These are phyloP conservation scores for Acanthurus tractus DNA, from an alignment of 2,797 vertebrate genomes.

Conservation along the genomic window DNA sequence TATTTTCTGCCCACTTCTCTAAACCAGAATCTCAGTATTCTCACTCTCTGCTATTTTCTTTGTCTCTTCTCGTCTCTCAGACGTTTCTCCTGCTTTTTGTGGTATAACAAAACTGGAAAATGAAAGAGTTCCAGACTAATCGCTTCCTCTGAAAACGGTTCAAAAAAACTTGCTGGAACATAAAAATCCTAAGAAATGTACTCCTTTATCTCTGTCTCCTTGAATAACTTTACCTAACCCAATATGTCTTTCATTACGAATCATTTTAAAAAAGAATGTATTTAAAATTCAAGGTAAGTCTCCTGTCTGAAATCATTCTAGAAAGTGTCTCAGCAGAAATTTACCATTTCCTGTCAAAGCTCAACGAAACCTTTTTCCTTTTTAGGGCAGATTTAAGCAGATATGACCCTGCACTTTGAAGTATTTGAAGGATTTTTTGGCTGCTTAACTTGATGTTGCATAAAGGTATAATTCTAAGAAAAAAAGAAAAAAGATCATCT, in stretches of 20 bases:
- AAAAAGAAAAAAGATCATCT: not conserved
- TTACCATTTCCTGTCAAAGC: not conserved
- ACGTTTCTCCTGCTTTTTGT: conserved; percentile 22
- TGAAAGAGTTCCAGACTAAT: not conserved
- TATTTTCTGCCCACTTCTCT: conserved; percentile 35
- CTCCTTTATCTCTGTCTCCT: not conserved
- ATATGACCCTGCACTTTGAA: not conserved
- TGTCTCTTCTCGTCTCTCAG: not conserved
- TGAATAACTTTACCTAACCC: not conserved
- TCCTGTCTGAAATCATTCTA: not conserved
- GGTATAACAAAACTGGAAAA: not conserved
- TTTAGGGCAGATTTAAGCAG: not conserved
- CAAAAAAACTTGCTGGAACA: not conserved
- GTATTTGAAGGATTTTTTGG: not conserved
- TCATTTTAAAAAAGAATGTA: not conserved
- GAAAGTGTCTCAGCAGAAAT: not conserved
- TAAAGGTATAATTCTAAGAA: not conserved
- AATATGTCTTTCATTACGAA: not conserved
- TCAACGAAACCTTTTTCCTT: not conserved
- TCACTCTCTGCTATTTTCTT: conserved; percentile 15
- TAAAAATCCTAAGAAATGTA: not conserved
- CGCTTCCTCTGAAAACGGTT: not conserved
- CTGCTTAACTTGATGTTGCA: not conserved
- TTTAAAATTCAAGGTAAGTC: not conserved
- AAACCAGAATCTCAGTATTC: conserved; percentile 21